Evolutionary conservation across 2,888 invertebrate species (phyloP).

Genomic region (Cyclophora punctaria): DNA sequence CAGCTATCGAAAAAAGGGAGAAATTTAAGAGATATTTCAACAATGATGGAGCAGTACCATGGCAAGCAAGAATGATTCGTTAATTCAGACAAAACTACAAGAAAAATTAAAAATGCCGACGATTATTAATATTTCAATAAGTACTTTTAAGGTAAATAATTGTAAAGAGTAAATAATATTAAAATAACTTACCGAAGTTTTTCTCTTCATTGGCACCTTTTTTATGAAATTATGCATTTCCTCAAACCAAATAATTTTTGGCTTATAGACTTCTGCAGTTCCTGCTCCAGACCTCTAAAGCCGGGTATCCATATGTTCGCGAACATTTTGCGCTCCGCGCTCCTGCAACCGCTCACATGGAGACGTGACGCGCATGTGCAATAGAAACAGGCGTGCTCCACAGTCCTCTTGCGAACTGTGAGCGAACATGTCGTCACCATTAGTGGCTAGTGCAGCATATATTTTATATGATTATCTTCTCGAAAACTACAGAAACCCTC

Average conservation of each 20-base stretch:
- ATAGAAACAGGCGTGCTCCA: too few species aligned
- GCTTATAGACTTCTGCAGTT: slow-evolving; percentile 8
- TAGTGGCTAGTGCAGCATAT: too few species aligned
- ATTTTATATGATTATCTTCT: too few species aligned
- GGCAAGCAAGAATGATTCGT: slow-evolving; percentile 10
- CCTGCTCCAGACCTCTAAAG: slow-evolving; percentile 9
- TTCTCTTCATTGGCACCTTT: slow-evolving; percentile 9
- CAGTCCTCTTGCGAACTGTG: too few species aligned
- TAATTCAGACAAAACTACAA: slow-evolving; percentile 7
- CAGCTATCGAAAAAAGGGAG: slow-evolving; percentile 9
- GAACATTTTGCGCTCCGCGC: too few species aligned
- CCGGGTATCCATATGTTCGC: too few species aligned
- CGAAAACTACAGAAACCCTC: too few species aligned
- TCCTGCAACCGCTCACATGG: too few species aligned
- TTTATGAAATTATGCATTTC: slow-evolving; percentile 10
- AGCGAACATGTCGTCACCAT: too few species aligned
- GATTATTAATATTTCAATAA: slow-evolving; percentile 9
- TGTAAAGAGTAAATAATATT: slow-evolving; percentile 9
- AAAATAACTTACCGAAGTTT: slow-evolving; percentile 10
- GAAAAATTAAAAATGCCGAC: slow-evolving; percentile 7
- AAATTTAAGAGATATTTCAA: slow-evolving; percentile 6
- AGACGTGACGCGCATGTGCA: too few species aligned
- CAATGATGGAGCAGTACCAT: slow-evolving; percentile 10
- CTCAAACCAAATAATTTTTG: slow-evolving; percentile 8
- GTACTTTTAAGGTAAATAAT: slow-evolving; percentile 10